Conservation (phyloP, 2,113 vertebrate genomes). For the Oxygymnocypris stewartii region DNA sequence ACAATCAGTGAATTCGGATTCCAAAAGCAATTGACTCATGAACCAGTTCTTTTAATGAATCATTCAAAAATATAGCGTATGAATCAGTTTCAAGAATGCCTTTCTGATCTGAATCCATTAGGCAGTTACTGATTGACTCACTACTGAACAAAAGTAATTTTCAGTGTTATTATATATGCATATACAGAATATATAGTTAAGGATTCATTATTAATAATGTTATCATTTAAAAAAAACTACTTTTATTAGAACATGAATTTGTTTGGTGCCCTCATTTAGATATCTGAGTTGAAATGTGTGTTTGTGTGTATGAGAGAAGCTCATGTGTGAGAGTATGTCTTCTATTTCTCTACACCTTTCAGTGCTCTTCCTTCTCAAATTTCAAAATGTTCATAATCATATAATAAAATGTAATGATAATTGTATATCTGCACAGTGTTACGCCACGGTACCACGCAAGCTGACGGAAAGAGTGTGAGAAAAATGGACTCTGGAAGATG, state of each 20-base stretch:
- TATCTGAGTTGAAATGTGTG: not conserved
- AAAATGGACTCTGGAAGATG: constrained; percentile 49
- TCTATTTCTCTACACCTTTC: constrained; percentile 44
- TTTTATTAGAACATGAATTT: too few species aligned
- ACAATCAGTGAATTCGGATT: not conserved
- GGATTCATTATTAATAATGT: not conserved
- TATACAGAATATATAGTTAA: not conserved
- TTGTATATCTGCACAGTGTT: constrained; percentile 52
- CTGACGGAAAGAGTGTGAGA: constrained; percentile 28
- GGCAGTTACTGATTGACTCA: not conserved
- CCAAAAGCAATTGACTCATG: not conserved
- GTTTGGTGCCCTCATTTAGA: not conserved
- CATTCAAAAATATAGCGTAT: not conserved
- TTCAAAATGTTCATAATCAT: constrained; percentile 50
- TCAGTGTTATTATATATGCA: not conserved
- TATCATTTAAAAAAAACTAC: not conserved
- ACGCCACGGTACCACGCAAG: constrained; percentile 7
- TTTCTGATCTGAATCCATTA: not conserved
- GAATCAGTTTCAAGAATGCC: not conserved
- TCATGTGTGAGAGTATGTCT: constrained; percentile 32
- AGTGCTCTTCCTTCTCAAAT: constrained; percentile 43
- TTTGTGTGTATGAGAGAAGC: not conserved
- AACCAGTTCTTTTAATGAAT: not conserved
- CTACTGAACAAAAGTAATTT: not conserved
- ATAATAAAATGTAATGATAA: constrained; percentile 50